Evolutionary conservation across 1,140 invertebrate genomes (phyloP).

Genomic region (Leptonema lineaticorne): DNA sequence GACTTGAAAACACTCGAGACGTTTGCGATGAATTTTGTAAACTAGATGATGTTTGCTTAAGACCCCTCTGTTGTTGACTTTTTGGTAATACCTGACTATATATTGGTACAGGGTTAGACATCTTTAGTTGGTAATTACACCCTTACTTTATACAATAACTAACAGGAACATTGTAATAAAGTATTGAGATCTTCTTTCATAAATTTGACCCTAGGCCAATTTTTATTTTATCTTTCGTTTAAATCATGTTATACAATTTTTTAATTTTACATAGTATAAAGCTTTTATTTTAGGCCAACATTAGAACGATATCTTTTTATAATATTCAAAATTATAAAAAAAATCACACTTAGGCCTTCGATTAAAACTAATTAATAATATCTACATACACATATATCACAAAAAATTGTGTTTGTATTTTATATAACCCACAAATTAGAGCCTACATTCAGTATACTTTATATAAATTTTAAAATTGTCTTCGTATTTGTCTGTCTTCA

Average conservation of each 20-base stretch:
- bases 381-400: too few relatives aligned
- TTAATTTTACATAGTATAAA: background rate
- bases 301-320: background rate
- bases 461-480: too few relatives aligned
- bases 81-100: conserved; percentile 56
- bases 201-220: background rate
- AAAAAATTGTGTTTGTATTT: too few relatives aligned
- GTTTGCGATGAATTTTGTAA: background rate
- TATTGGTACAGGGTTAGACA: conserved; percentile 55
- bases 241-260: background rate
- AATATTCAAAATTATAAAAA: background rate
- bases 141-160: background rate
- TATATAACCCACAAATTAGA: too few relatives aligned
- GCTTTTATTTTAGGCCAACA: background rate
- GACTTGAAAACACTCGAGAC: conserved; percentile 31
- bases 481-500: too few relatives aligned
- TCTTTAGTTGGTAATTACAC: conserved; percentile 41
- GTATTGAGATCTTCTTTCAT: background rate
- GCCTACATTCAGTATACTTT: too few relatives aligned
- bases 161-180: conserved; percentile 20
- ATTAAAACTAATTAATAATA: too few relatives aligned
- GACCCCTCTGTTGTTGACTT: conserved; percentile 46
- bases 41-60: conserved; percentile 26
- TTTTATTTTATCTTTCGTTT: background rate
- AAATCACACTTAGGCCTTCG: background rate